These are phyloP conservation scores for Dasyprocta punctata DNA, from an alignment of 2,113 vertebrate genomes.

Conservation along the genomic window DNA sequence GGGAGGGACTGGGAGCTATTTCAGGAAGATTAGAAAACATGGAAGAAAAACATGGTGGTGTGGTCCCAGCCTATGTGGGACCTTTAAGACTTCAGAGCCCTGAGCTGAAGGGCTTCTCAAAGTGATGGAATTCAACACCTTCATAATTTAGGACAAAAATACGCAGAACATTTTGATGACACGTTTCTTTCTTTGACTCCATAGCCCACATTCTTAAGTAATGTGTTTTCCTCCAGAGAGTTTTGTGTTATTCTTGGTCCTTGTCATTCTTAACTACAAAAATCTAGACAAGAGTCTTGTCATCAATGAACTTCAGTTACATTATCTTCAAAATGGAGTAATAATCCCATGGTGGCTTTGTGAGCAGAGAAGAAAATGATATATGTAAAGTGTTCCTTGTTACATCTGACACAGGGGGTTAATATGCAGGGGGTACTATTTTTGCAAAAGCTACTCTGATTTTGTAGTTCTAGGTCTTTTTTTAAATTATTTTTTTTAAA, in stretches of 20 bases:
- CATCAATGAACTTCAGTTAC: not conserved
- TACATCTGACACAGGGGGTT: not conserved
- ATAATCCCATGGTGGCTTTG: not conserved
- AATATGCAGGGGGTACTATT: not conserved
- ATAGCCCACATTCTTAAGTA: not conserved
- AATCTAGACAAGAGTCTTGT: not conserved
- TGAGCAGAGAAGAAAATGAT: not conserved
- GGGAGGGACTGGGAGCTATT: not conserved
- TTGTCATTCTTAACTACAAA: not conserved
- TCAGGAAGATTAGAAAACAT: not conserved
- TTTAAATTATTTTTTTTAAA: not conserved
- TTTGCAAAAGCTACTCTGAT: not conserved
- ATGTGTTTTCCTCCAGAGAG: not conserved
- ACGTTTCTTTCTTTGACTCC: not conserved
- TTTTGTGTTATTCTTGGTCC: not conserved
- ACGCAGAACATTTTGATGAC: not conserved
- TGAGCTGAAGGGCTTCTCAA: not conserved
- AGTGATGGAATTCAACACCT: not conserved
- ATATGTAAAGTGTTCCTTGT: not conserved
- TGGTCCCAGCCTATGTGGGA: not conserved
- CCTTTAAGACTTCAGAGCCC: not conserved
- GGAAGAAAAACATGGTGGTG: not conserved
- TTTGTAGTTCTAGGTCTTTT: not conserved
- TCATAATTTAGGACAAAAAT: not conserved
- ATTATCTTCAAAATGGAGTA: constrained; percentile 45